These are phyloP conservation scores for Aporophyla lueneburgensis DNA, from an alignment of 2,888 invertebrate genomes.

Conservation along the genomic window DNA sequence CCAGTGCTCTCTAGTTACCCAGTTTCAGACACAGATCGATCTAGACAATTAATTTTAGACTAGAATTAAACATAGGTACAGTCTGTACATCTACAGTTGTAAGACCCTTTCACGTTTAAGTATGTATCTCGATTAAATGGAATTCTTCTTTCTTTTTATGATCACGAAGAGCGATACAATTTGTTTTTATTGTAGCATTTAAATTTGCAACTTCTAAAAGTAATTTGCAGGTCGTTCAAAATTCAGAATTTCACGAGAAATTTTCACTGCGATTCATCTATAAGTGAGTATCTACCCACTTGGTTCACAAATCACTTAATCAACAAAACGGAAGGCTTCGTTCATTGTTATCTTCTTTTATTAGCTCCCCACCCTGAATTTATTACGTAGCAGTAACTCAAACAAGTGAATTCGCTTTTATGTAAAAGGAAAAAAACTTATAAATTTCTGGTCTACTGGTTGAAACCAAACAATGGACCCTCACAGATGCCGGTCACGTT, in stretches of 20 bases:
- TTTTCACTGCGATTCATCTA: conserved; percentile 31
- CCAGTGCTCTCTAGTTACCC: conserved; percentile 28
- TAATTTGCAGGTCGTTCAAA: conserved; percentile 31
- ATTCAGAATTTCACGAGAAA: neutral
- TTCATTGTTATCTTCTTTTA: conserved; percentile 81
- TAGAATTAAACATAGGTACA: conserved; percentile 26
- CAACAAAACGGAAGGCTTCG: conserved; percentile 80
- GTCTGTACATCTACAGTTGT: neutral
- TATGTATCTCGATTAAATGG: conserved; percentile 26
- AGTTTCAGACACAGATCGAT: conserved; percentile 54
- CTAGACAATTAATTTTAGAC: conserved; percentile 41
- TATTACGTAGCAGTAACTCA: conserved; percentile 84
- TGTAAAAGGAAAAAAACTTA: conserved; percentile 78
- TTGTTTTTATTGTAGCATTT: conserved; percentile 48
- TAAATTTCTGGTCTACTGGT: conserved; percentile 80
- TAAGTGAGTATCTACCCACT: conserved; percentile 34
- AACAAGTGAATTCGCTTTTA: conserved; percentile 88
- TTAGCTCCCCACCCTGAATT: conserved; percentile 81
- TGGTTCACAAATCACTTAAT: conserved; percentile 76
- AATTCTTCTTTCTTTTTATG: conserved; percentile 31
- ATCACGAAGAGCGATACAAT: conserved; percentile 39
- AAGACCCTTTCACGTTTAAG: conserved; percentile 16
- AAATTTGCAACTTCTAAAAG: conserved; percentile 24
- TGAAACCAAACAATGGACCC: conserved; percentile 86
- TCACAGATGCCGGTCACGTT: conserved; percentile 86